Conservation (phyloP, 1,140 invertebrate genomes). For the Pachyrhynchus sulphureomaculatus region DNA sequence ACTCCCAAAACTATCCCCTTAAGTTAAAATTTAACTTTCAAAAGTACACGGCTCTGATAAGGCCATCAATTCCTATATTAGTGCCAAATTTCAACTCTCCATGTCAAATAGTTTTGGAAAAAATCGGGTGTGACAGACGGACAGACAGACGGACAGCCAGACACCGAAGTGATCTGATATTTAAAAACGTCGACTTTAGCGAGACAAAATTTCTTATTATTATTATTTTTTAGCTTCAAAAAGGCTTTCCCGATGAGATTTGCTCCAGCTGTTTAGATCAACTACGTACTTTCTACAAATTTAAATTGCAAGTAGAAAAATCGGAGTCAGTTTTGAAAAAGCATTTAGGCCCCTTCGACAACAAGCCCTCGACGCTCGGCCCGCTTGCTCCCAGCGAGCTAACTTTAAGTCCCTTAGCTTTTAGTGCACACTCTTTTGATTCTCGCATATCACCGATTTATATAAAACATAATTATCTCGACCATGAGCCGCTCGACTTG, state of each 20-base stretch:
- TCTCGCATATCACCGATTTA: neutral
- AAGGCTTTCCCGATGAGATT: constrained; percentile 37
- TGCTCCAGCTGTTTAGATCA: constrained; percentile 38
- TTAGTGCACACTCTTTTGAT: neutral
- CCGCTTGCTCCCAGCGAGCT: neutral
- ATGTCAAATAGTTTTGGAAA: too few species aligned
- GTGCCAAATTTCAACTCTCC: too few species aligned
- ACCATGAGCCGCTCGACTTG: neutral
- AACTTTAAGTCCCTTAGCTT: constrained; percentile 1
- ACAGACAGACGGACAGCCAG: too few species aligned
- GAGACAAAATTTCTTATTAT: too few species aligned
- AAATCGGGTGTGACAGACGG: too few species aligned
- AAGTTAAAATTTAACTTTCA: too few species aligned
- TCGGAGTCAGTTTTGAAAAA: constrained; percentile 30
- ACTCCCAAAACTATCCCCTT: too few species aligned
- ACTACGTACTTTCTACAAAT: constrained; percentile 35
- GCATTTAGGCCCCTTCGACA: constrained; percentile 27
- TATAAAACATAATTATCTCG: constrained; percentile 6
- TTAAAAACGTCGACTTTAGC: too few species aligned
- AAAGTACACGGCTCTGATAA: too few species aligned
- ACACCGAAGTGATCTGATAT: too few species aligned
- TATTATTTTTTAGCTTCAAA: constrained; percentile 26
- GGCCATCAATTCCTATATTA: too few species aligned
- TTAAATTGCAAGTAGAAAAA: constrained; percentile 40
- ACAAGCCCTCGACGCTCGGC: constrained; percentile 1